Base-by-base conservation (phyloP, 2,113 vertebrate genomes). In the Sceloporus tristichus region DNA sequence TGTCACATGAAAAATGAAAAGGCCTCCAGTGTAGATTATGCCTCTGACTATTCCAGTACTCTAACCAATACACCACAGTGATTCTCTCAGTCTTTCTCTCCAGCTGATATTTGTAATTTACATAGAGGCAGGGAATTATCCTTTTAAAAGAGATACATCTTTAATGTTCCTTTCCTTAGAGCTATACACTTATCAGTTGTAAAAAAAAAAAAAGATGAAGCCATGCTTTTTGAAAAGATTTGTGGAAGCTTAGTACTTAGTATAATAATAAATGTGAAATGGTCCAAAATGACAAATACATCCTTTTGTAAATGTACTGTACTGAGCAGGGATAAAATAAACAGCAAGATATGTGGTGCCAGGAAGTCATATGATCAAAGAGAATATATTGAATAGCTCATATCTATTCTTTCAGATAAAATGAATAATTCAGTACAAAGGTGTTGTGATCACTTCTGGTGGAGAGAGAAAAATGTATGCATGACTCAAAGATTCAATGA, bases 371-470 rank as follows among this genome's bases (percentile, higher is more conserved):
- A 95, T 95, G 94, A 95, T 96, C 92, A 96, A 96, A 97, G 91
- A 85, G 7, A 91, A 84, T 91, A 38, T 92, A 92, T 90, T 95
- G 94, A 95, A 94, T 94, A 92, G 89, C 79, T 94, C 40, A 91
- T 92, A 92, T 87, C 94, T 96, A 93, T 95, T 95, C 88, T 95
- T 96, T 95, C 92, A 94, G 92, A 96, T 93, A 95, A 96, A 96
- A 95, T 95, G 96, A 95, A 86, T 94, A 92, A 95, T 97, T 96
- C 91, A 85, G 94, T 95, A 94, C 88, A 95, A 87, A 95, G 85
- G 87, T 93, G 95, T 95, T 95, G 90, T 96, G 91, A 93, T 95
- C 94, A 88, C 92, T 95, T 93, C 89, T 93, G 89, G 91, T 86
- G 94, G 92, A 11, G 0, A 23, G n/a, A 29, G 34, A 38, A 9